phyloP scores from a whole-genome alignment of 2,888 invertebrate genomes.

The Ochlodes sylvanus region DNA sequence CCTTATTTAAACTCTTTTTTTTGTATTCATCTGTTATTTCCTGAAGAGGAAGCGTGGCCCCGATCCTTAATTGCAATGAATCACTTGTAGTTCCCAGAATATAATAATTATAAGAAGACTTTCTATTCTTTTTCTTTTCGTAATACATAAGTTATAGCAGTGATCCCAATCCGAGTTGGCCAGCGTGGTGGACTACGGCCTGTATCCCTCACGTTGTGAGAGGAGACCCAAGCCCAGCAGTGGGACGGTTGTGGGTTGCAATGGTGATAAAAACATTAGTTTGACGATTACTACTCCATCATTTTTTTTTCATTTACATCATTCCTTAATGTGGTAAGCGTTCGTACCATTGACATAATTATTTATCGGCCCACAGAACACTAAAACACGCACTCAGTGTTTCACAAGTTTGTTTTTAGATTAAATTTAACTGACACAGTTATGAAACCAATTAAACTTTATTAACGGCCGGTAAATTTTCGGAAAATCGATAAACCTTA shows the following conservation, averaged over 20 bases:
- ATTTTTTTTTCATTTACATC: conserved; percentile 31
- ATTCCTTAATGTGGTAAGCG: conserved; percentile 44
- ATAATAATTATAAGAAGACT: conserved; percentile 16
- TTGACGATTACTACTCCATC: conserved; percentile 2
- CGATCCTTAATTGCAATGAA: conserved; percentile 30
- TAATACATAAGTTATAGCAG: neutral
- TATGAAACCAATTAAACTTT: conserved; percentile 42
- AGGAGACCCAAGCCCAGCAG: too few species aligned
- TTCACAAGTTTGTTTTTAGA: conserved; percentile 33
- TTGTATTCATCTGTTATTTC: conserved; percentile 39
- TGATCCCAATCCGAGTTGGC: too few species aligned
- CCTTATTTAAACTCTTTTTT: conserved; percentile 43
- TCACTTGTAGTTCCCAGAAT: conserved; percentile 20
- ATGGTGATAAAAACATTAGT: too few species aligned
- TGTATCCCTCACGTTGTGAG: too few species aligned
- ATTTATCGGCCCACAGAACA: conserved; percentile 41
- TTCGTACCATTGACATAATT: conserved; percentile 43
- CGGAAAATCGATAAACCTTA: conserved; percentile 49
- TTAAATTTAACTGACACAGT: conserved; percentile 41
- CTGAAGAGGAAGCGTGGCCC: conserved; percentile 25
- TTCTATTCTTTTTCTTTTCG: conserved; percentile 6
- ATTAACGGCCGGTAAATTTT: conserved; percentile 41
- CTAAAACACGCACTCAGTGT: conserved; percentile 36
- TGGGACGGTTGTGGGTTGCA: too few species aligned
- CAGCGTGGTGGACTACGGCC: too few species aligned